Evolutionary conservation across 2,113 vertebrate species (phyloP).

Genomic region (Urocitellus parryii): DNA sequence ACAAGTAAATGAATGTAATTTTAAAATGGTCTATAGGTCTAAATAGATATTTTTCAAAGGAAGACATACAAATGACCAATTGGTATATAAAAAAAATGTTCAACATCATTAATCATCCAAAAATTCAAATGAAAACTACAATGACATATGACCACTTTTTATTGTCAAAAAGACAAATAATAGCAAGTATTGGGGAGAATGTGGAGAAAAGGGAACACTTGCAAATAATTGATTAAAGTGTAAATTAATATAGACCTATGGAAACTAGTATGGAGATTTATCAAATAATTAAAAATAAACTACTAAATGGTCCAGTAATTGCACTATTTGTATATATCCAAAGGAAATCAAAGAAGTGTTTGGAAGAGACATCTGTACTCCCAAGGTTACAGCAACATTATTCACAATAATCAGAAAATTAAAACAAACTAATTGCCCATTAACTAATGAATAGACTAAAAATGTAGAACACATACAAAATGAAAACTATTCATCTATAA

Average conservation of each 20-base stretch:
- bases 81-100: background rate
- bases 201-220: background rate
- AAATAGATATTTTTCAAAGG: background rate
- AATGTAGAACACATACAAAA: background rate
- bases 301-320: background rate
- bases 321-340: background rate
- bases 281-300: background rate
- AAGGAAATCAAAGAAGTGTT: background rate
- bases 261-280: too few species aligned
- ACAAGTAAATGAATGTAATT: background rate
- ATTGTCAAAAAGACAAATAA: background rate
- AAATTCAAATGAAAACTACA: too few species aligned
- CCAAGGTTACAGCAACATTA: too few species aligned
- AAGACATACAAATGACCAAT: background rate
- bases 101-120: background rate
- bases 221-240: background rate
- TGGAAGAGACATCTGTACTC: background rate
- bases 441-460: background rate
- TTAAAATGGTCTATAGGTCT: background rate
- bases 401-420: background rate
- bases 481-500: background rate
- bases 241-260: background rate
- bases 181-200: background rate
- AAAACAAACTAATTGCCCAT: background rate
- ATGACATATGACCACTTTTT: background rate